Percentiles rank a stretch among this genome's conserved stretches.
phyloP scores from a whole-genome alignment of 1,140 invertebrate species.

The Sarcophaga peregrina region DNA sequence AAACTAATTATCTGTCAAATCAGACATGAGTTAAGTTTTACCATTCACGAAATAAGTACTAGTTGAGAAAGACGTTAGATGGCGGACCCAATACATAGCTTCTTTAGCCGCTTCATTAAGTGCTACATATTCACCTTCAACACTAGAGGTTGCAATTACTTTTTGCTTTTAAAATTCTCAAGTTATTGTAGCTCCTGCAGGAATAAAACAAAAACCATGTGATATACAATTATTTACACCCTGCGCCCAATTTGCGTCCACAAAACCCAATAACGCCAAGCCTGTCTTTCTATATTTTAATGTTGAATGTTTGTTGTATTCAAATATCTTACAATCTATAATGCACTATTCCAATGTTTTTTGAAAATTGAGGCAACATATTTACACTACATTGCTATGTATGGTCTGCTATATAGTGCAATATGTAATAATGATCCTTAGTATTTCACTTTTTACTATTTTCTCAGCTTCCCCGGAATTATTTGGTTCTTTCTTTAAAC shows the following conservation, averaged over 20 bases:
- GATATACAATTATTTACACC: no score
- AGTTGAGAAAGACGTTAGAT: no score
- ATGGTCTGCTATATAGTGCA: conserved; percentile 59
- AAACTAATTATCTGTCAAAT: no score
- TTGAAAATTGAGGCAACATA: conserved; percentile 43
- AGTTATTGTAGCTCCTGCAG: no score
- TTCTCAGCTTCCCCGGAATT: conserved; percentile 31
- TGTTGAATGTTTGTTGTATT: neutral
- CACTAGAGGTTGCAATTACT: conserved; percentile 60
- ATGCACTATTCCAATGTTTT: neutral
- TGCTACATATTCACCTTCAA: conserved; percentile 65
- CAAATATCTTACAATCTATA: neutral
- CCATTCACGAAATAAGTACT: no score
- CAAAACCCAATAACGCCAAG: neutral
- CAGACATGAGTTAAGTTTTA: no score
- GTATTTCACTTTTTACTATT: conserved; percentile 48
- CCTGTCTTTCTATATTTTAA: neutral
- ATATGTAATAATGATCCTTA: conserved; percentile 64
- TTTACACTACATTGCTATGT: conserved; percentile 59
- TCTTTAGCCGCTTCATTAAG: conserved; percentile 54
- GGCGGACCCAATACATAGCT: conserved; percentile 34
- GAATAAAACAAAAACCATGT: no score
- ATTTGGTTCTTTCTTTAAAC: conserved; percentile 46
- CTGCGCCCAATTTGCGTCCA: no score
- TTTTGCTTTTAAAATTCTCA: conserved; percentile 54